Evolutionary conservation across 2,888 invertebrate genomes (phyloP).

Genomic region (Oasisia sp.): DNA sequence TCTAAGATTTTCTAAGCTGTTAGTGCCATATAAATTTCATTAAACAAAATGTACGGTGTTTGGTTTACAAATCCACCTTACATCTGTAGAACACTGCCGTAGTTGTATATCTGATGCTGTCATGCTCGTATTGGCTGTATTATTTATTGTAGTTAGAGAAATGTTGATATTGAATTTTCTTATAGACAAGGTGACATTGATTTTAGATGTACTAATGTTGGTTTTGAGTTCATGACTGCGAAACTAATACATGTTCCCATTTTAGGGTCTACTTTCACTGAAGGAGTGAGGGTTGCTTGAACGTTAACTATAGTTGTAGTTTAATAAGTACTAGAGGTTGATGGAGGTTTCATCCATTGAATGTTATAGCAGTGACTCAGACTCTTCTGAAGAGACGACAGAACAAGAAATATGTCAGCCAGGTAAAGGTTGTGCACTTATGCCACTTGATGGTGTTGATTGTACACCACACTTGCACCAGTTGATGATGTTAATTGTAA

Average conservation of each 20-base stretch:
- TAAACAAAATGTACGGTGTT: no score
- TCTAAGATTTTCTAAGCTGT: not conserved
- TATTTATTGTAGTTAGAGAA: not conserved
- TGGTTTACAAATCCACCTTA: no score
- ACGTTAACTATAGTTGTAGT: not conserved
- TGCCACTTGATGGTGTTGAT: not conserved
- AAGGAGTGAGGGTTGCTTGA: not conserved
- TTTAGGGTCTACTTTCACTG: not conserved
- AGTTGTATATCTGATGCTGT: not conserved
- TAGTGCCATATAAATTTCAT: not conserved
- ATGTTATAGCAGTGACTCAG: slow-evolving; percentile 3
- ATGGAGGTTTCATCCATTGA: not conserved
- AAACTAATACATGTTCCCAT: no score
- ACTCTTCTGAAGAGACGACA: not conserved
- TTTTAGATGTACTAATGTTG: not conserved
- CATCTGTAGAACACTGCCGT: no score
- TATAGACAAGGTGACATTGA: not conserved
- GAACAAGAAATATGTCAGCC: not conserved
- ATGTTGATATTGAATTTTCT: not conserved
- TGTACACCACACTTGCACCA: no score
- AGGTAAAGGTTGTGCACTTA: not conserved
- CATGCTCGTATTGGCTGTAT: not conserved
- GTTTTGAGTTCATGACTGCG: not conserved
- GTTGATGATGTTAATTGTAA: no score
- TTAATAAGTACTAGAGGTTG: not conserved